Evolutionary conservation across 2,888 invertebrate genomes (phyloP).

Genomic region (Amphiduros pacificus): DNA sequence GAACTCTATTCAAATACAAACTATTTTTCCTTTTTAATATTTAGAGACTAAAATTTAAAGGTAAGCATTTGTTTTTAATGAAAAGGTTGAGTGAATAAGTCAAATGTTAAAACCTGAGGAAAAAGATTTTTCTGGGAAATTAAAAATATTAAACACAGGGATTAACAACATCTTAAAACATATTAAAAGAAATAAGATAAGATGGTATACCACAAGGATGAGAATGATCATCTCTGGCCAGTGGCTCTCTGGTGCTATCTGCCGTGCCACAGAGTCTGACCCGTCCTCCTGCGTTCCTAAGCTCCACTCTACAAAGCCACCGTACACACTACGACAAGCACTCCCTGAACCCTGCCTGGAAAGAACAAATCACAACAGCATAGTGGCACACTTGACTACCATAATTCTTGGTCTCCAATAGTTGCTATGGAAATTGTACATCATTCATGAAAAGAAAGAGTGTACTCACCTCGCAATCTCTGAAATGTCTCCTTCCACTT

Average conservation of each 20-base stretch:
- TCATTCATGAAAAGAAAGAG: not conserved
- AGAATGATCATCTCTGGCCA: conserved; percentile 91
- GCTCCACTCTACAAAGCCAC: conserved; percentile 94
- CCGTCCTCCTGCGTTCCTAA: conserved; percentile 59
- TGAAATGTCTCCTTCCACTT: conserved; percentile 48
- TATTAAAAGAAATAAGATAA: too few relatives aligned
- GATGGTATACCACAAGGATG: conserved; percentile 89
- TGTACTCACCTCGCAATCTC: conserved; percentile 65
- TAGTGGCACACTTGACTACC: too few relatives aligned
- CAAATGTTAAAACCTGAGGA: not conserved
- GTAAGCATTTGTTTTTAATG: too few relatives aligned
- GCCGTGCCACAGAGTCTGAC: conserved; percentile 48
- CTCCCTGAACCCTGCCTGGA: conserved; percentile 77
- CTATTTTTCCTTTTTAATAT: too few relatives aligned
- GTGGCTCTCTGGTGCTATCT: conserved; percentile 71
- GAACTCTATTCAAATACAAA: too few relatives aligned
- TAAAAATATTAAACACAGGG: too few relatives aligned
- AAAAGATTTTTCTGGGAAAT: not conserved
- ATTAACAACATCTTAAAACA: too few relatives aligned
- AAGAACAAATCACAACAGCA: too few relatives aligned
- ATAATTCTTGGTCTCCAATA: too few relatives aligned
- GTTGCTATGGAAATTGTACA: too few relatives aligned
- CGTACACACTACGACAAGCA: conserved; percentile 91
- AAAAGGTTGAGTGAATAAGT: not conserved
- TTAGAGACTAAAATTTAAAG: too few relatives aligned